Conservation (phyloP, 2,888 invertebrate species). For the Sturmia bella region DNA sequence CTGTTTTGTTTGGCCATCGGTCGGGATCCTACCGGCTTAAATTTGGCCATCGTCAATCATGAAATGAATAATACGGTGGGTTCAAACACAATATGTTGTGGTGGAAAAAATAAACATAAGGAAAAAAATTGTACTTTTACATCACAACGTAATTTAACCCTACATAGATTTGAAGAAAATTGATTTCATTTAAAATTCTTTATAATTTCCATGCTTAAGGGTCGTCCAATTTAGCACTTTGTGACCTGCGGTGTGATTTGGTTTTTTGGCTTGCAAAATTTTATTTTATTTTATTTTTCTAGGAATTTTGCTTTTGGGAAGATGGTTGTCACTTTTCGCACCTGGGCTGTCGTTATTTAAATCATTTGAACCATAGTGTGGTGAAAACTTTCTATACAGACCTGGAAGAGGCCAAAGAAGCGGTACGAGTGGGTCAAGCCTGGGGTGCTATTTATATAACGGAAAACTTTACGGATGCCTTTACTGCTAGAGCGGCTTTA, state of each 20-base stretch:
- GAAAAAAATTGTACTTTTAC: background rate
- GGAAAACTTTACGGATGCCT: slow-evolving; percentile 93
- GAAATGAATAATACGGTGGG: slow-evolving; percentile 84
- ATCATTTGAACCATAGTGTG: slow-evolving; percentile 89
- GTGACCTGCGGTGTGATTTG: no score
- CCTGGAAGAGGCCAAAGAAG: slow-evolving; percentile 86
- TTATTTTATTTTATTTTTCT: background rate
- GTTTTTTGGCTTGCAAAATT: background rate
- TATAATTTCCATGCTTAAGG: no score
- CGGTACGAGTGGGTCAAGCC: slow-evolving; percentile 89
- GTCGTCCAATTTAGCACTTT: no score
- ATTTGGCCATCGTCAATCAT: slow-evolving; percentile 89
- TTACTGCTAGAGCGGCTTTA: slow-evolving; percentile 90
- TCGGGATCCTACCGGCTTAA: slow-evolving; percentile 91
- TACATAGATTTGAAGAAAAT: no score
- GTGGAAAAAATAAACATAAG: no score
- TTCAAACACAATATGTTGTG: no score
- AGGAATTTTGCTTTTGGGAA: slow-evolving; percentile 79
- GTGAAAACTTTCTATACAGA: slow-evolving; percentile 87
- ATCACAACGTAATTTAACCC: no score
- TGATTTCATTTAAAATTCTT: no score
- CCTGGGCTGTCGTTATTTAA: slow-evolving; percentile 91
- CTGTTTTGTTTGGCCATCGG: slow-evolving; percentile 96
- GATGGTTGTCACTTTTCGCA: slow-evolving; percentile 87
- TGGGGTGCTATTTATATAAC: slow-evolving; percentile 96